Conservation (phyloP, 2,888 invertebrate species). For the Zeuzera pyrina region DNA sequence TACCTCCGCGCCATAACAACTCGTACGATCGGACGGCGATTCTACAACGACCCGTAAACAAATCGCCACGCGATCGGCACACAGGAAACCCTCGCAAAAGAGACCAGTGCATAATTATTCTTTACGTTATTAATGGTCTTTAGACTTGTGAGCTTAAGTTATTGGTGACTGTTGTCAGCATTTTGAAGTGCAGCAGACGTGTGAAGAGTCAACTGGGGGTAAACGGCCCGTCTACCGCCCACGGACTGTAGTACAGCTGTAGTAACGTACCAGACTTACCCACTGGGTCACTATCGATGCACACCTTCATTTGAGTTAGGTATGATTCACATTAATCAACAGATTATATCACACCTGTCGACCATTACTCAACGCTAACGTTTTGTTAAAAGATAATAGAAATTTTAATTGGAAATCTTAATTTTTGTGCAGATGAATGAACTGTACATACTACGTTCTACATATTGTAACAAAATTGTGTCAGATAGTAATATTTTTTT, state of each 20-base stretch:
- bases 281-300: conserved; percentile 19
- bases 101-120: too few relatives aligned
- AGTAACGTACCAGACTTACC: conserved; percentile 39
- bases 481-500: background rate
- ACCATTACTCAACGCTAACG: background rate
- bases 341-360: background rate
- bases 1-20: conserved; percentile 8
- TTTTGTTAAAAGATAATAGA: too few relatives aligned
- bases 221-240: conserved; percentile 51
- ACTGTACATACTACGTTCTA: background rate
- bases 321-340: background rate
- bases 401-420: background rate
- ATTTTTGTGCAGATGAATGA: too few relatives aligned
- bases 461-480: background rate
- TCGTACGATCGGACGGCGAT: conserved; percentile 35
- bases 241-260: conserved; percentile 52
- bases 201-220: conserved; percentile 31
- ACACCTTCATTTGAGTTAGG: background rate
- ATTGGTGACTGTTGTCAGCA: conserved; percentile 29
- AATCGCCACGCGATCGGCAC: conserved; percentile 33
- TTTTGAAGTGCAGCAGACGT: conserved; percentile 29
- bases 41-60: conserved; percentile 46
- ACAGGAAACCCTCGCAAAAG: background rate
- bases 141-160: conserved; percentile 21
- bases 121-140: background rate